These are phyloP conservation scores for Bergia sp. DNA, from an alignment of 92 coral and sea anemone species.

Conservation along the genomic window DNA sequence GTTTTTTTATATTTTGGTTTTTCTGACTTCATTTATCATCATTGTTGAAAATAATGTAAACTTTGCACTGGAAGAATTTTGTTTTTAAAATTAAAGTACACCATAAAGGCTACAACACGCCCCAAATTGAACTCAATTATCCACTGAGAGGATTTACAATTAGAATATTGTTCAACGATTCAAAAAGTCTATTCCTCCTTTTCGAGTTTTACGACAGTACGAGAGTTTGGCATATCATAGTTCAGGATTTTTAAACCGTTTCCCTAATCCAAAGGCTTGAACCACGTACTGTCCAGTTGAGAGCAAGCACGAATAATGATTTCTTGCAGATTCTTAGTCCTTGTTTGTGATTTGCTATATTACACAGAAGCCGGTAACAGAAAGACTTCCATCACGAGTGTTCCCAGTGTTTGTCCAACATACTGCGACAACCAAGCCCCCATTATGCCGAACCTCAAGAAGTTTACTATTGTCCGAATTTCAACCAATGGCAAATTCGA, in stretches of 20 bases:
- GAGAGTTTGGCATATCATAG: conserved; percentile 64
- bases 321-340: conserved; percentile 68
- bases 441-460: too few relatives aligned
- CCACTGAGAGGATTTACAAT: conserved; percentile 70
- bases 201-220: conserved; percentile 57
- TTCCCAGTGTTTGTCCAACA: neutral
- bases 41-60: too few relatives aligned
- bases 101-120: too few relatives aligned
- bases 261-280: conserved; percentile 78
- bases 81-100: too few relatives aligned
- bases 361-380: conserved; percentile 69
- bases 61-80: too few relatives aligned
- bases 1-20: too few relatives aligned
- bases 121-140: conserved; percentile 47
- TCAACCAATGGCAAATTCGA: too few relatives aligned
- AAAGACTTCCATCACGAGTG: conserved; percentile 71
- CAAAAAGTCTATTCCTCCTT: conserved; percentile 64
- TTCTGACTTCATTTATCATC: conserved; percentile 12
- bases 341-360: conserved; percentile 66
- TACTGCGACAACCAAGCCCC: too few relatives aligned
- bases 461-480: too few relatives aligned
- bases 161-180: conserved; percentile 46
- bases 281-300: conserved; percentile 85
- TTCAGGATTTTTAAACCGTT: conserved; percentile 90
- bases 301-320: conserved; percentile 78